Base-by-base conservation (phyloP, 2,888 invertebrate genomes). In the Epinotia bilunana region DNA sequence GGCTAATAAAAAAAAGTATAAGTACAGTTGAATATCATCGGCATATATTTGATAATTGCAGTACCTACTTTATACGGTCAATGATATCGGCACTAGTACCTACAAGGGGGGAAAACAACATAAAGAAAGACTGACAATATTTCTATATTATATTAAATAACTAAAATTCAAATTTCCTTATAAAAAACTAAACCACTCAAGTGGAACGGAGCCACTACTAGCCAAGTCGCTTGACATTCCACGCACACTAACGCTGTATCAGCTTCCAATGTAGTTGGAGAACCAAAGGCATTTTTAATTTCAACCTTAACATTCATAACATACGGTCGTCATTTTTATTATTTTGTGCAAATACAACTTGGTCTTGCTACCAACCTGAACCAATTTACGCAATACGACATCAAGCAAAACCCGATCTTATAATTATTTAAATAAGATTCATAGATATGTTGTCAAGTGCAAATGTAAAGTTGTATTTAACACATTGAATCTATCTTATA, bases 151-250 rank as follows among this genome's bases (percentile, higher is more conserved):
- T 53, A 74, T 70, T 53, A 58, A 65, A 74, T 49, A 65, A 65
- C 70, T 65, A 71, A 74, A 74, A 72, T 72, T 72, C 9, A 55
- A 67, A 75, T 75, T 75, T 75, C 68, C 67, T 67, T 71, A 81
- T 80, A 81, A 81, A 82, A 83, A 83, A 82, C 82, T 81, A 81
- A 84, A 83, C 84, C 82, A 84, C 84, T 84, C 84, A 82, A 82
- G 82, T 83, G 83, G 84, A 83, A 83, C 85, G 81, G 78, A 77
- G 81, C 79, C 82, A 79, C 81, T 77, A 78, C 82, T 79, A 81
- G 80, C 80, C 79, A 81, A 82, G 81, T 79, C 78, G 78, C 78
- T 77, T 78, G 70, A 60, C 74, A 73, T 76, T 76, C 76, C 82
- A 83, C 84, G 78, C 84, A 85, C 84, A 84, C 85, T 78, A 70